Base-by-base conservation (phyloP, 1,140 invertebrate genomes). In the Nasonia vitripennis region DNA sequence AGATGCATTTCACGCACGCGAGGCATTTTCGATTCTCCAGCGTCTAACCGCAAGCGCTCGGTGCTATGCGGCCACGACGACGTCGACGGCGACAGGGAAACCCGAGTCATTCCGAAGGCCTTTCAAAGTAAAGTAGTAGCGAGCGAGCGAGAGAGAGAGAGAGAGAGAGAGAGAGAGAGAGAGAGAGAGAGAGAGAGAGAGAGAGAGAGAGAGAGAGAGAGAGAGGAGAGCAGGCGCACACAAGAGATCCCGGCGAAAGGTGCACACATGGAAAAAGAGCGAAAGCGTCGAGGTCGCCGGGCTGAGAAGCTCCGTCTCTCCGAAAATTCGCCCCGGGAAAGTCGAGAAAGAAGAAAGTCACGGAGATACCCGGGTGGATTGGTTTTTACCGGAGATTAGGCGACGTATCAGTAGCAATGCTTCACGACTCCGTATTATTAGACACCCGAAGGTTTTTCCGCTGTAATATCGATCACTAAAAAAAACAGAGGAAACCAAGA, bases 11-110 rank as follows among this genome's bases (percentile, higher is more conserved):
- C 77, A 74, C 70, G 48, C 77, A 84, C 77, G 83, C 45, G 68
- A 78, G 67, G 83, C 48, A 79, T 84, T 84, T 84, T 84, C 77
- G 77, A 79, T 79, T 79, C 77, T 79, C 27, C 23, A 27, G 77
- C 67, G 23, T 79, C 41, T 79, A 78, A 77, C 82, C 82, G 31
- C 82, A 83, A 70, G 41, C 75, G 71, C 48, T 67, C 17, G 23
- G 67, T 55, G 75, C 48, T 51, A 51, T 12, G 10, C 48, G 55
- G 55, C 17, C 20, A 62, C 55, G 55, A 20, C 55, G 55, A 20
- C 2, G 51, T 17, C 51, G 51, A 7, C 20, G 55, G 7, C 55
- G 55, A n/a, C 55, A 20, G 31, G 34, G 73, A 78, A 83, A 78
- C 82, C 41, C n/a, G 82, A 83, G 82, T 83, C 74, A 51, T 78